These are phyloP conservation scores for Silurus aristotelis DNA, from an alignment of 2,797 vertebrate genomes.

Conservation along the genomic window DNA sequence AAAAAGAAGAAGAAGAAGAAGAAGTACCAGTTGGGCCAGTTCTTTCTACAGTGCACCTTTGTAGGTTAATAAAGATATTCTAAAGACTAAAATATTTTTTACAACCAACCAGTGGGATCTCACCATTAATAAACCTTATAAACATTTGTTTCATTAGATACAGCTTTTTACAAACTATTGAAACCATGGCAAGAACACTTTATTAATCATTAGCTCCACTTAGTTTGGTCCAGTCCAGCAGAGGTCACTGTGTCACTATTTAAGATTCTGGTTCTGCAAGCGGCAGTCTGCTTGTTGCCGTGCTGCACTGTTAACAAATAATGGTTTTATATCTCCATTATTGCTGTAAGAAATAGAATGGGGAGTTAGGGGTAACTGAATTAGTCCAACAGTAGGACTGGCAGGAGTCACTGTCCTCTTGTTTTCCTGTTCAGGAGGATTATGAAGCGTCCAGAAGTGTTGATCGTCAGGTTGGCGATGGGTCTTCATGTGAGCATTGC, in stretches of 20 bases:
- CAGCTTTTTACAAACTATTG: not conserved
- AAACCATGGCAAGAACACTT: not conserved
- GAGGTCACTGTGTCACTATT: constrained; percentile 11
- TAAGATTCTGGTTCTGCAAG: constrained; percentile 18
- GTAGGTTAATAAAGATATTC: not conserved
- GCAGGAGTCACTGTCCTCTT: constrained; percentile 18
- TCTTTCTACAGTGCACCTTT: not conserved
- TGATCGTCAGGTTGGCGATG: constrained; percentile 79
- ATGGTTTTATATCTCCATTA: constrained; percentile 16
- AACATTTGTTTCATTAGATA: not conserved
- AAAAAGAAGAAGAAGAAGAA: too few species aligned
- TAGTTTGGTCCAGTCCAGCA: not conserved
- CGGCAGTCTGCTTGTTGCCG: constrained; percentile 2
- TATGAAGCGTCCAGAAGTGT: constrained; percentile 43
- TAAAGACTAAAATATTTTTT: not conserved
- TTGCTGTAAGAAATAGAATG: constrained; percentile 30
- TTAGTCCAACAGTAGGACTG: constrained; percentile 35
- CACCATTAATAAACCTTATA: not conserved
- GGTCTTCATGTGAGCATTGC: constrained; percentile 88
- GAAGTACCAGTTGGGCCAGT: not conserved
- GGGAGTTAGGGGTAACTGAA: constrained; percentile 29
- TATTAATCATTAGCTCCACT: not conserved
- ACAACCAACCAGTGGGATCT: not conserved
- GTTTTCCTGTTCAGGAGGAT: constrained; percentile 41
- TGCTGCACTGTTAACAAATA: constrained; percentile 23